A percentile compares a stretch with the other conserved stretches of the same genome.
Evolutionary conservation across 2,113 vertebrate species (phyloP).

Genomic region (Mormyrus iriodes): DNA sequence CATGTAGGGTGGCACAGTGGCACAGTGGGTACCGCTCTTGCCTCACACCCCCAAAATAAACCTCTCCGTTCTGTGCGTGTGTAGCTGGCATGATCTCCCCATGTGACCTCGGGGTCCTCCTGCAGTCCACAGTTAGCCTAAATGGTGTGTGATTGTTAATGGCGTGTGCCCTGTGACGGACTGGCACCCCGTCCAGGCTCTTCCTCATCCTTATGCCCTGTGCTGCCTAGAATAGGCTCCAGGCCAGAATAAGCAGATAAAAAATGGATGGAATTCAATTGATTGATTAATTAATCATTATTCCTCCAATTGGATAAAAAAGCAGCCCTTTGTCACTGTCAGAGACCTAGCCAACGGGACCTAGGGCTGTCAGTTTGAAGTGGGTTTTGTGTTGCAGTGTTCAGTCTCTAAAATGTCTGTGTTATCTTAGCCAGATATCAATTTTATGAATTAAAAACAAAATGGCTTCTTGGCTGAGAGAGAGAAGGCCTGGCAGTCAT

Average conservation of each 20-base stretch:
- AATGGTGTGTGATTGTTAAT: neutral
- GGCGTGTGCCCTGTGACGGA: neutral
- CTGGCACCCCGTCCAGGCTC: neutral
- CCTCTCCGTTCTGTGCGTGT: neutral
- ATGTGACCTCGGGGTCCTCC: neutral
- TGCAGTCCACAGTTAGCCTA: neutral
- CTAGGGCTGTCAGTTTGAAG: neutral
- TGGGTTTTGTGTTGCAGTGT: neutral
- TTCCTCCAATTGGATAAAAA: neutral
- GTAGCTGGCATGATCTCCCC: neutral
- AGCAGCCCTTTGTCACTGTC: neutral
- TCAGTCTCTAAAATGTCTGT: neutral
- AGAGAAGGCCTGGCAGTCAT: neutral
- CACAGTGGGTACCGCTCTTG: neutral
- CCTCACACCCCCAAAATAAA: neutral
- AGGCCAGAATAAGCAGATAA: neutral
- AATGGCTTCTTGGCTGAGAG: neutral
- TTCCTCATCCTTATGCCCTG: neutral
- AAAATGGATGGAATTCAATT: neutral
- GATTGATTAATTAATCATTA: conserved; percentile 4
- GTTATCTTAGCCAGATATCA: neutral
- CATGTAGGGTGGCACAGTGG: too few relatives aligned
- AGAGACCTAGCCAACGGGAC: neutral
- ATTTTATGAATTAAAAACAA: neutral
- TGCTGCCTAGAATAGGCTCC: neutral